These are phyloP conservation scores for Urophycis tenuis DNA, from an alignment of 2,797 vertebrate genomes.

Conservation along the genomic window DNA sequence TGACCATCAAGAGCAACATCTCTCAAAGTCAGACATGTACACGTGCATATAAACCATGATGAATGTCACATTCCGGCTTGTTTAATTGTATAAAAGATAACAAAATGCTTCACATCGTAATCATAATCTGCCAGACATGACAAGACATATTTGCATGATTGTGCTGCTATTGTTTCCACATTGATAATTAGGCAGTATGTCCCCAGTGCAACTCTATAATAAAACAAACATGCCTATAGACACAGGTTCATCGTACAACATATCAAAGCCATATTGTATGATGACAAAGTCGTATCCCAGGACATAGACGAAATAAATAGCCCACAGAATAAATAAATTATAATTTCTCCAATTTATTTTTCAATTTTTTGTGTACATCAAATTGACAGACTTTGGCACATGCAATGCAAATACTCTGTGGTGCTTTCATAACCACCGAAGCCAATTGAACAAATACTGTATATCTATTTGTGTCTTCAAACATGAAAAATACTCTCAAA, in stretches of 20 bases:
- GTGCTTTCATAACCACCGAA: slow-evolving; percentile 68
- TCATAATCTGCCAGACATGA: slow-evolving; percentile 66
- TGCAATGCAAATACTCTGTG: slow-evolving; percentile 73
- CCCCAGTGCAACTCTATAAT: slow-evolving; percentile 59
- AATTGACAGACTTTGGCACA: slow-evolving; percentile 72
- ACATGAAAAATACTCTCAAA: slow-evolving; percentile 73
- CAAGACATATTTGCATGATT: slow-evolving; percentile 69
- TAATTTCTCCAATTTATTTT: slow-evolving; percentile 64
- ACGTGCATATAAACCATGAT: slow-evolving; percentile 43
- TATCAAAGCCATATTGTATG: slow-evolving; percentile 66
- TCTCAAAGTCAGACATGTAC: slow-evolving; percentile 11
- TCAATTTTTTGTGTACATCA: slow-evolving; percentile 63
- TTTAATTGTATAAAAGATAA: slow-evolving; percentile 69
- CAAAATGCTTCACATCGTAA: slow-evolving; percentile 65
- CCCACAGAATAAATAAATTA: slow-evolving; percentile 51
- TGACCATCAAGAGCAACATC: slow-evolving; percentile 17
- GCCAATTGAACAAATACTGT: slow-evolving; percentile 63
- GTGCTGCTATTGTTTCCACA: slow-evolving; percentile 55
- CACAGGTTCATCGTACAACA: slow-evolving; percentile 49
- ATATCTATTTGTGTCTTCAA: slow-evolving; percentile 66
- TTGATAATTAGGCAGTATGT: slow-evolving; percentile 52
- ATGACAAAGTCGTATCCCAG: slow-evolving; percentile 35
- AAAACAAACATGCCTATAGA: slow-evolving; percentile 70
- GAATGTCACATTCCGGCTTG: slow-evolving; percentile 36
- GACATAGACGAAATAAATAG: slow-evolving; percentile 44